Evolutionary conservation across 2,113 vertebrate species (phyloP).

Genomic region (Caranx melampygus): DNA sequence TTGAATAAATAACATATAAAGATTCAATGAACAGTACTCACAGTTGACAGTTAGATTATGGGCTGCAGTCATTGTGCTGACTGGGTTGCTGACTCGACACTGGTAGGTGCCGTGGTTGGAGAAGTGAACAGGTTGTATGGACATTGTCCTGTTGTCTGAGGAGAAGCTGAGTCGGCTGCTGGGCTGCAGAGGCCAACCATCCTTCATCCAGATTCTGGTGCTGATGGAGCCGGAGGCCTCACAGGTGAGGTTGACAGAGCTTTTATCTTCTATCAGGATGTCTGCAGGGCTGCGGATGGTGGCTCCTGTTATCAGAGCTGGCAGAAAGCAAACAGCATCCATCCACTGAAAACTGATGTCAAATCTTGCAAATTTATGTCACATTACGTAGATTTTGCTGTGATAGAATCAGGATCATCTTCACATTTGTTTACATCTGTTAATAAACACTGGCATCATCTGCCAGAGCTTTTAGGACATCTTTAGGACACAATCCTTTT

Average conservation of each 20-base stretch:
- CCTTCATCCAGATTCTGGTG: conserved; percentile 71
- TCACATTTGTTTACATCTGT: not conserved
- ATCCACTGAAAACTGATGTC: not conserved
- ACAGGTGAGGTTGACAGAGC: conserved; percentile 71
- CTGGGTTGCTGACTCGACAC: conserved; percentile 74
- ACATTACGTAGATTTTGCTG: not conserved
- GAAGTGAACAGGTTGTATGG: conserved; percentile 58
- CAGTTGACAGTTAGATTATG: conserved; percentile 76
- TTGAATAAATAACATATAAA: too few relatives aligned
- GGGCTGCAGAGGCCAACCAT: conserved; percentile 32
- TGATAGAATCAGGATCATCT: not conserved
- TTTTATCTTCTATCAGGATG: conserved; percentile 65
- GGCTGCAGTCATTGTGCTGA: conserved; percentile 49
- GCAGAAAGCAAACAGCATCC: not conserved
- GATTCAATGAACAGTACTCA: conserved; percentile 56
- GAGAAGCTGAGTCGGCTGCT: conserved; percentile 62
- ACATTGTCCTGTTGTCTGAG: conserved; percentile 55
- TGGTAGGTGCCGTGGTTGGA: conserved; percentile 64
- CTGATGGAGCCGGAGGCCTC: conserved; percentile 62
- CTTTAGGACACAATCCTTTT: not conserved
- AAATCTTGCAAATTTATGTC: not conserved
- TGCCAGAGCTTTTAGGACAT: not conserved
- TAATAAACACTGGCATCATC: not conserved
- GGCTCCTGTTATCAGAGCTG: conserved; percentile 60
- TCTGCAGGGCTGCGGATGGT: conserved; percentile 53